Conservation (phyloP, 1,140 invertebrate genomes). For the Hormaphis cornu region DNA sequence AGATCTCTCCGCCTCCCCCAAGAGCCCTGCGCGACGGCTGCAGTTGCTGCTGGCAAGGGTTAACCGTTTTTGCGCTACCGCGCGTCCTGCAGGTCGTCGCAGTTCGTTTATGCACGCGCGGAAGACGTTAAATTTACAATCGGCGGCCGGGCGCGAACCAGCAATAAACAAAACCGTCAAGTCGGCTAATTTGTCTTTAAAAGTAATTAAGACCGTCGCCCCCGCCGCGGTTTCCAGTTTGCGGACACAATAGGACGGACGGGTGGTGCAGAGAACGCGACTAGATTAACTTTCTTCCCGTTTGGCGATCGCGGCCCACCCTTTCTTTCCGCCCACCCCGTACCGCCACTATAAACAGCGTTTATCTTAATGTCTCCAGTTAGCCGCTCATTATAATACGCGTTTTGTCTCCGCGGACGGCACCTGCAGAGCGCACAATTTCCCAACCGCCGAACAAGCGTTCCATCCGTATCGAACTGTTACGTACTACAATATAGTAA, state of each 20-base stretch:
- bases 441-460: too few relatives aligned
- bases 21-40: too few relatives aligned
- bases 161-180: slow-evolving; percentile 32
- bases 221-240: not conserved
- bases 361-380: slow-evolving; percentile 30
- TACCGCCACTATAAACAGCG: slow-evolving; percentile 19
- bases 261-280: not conserved
- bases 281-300: slow-evolving; percentile 26
- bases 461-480: too few relatives aligned
- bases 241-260: not conserved
- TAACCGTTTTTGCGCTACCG: not conserved
- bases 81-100: too few relatives aligned
- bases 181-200: slow-evolving; percentile 30
- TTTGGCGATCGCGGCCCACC: not conserved
- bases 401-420: slow-evolving; percentile 1
- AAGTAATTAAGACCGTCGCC: slow-evolving; percentile 32
- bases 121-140: slow-evolving; percentile 30
- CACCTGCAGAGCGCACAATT: slow-evolving; percentile 15
- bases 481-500: too few relatives aligned
- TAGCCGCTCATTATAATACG: slow-evolving; percentile 28
- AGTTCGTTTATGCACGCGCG: too few relatives aligned
- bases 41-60: too few relatives aligned
- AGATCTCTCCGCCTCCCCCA: too few relatives aligned
- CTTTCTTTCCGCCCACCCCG: not conserved
- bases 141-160: slow-evolving; percentile 5